Conservation (phyloP, 2,797 vertebrate species). For the Anabacerthia variegaticeps region DNA sequence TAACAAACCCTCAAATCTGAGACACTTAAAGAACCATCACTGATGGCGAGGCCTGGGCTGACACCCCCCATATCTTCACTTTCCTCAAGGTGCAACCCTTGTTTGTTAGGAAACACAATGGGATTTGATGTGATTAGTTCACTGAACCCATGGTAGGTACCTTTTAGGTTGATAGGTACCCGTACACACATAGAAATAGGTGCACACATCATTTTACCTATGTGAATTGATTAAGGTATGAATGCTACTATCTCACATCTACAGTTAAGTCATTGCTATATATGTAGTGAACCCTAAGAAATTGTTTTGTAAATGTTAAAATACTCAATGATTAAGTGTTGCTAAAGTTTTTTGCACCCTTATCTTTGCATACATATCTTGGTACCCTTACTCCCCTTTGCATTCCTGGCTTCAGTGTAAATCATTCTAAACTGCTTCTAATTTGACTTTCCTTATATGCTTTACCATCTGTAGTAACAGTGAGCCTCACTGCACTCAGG, state of each 20-base stretch:
- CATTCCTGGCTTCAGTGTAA: neutral
- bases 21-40: rapidly evolving
- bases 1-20: neutral
- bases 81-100: neutral
- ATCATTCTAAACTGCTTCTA: neutral
- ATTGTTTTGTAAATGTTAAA: neutral
- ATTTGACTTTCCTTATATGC: neutral
- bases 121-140: neutral
- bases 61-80: neutral
- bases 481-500: neutral
- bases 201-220: neutral
- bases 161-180: neutral
- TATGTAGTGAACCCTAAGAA: neutral
- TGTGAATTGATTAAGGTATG: neutral
- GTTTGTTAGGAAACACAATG: neutral
- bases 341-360: neutral
- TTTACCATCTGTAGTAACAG: neutral
- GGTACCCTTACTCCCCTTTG: neutral
- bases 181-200: neutral
- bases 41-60: neutral
- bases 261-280: neutral
- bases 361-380: neutral
- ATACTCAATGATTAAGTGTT: neutral
- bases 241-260: neutral
- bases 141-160: neutral